These are phyloP conservation scores for Premnoplex brunnescens DNA, from an alignment of 2,797 vertebrate genomes.

Conservation along the genomic window DNA sequence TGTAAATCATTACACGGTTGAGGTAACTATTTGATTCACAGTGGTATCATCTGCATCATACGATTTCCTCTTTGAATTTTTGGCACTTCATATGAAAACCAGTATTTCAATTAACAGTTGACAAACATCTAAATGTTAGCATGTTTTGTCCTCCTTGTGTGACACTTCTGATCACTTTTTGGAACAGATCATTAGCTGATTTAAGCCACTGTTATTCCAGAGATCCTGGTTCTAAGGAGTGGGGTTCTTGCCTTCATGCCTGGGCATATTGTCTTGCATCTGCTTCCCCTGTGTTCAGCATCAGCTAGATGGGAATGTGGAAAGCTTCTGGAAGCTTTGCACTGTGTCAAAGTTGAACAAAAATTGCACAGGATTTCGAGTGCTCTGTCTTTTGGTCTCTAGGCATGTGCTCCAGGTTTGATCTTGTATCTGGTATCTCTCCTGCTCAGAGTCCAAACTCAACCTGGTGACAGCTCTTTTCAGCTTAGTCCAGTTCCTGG, in stretches of 20 bases:
- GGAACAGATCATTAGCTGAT: not conserved
- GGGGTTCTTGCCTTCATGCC: not conserved
- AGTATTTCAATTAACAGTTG: slow-evolving; percentile 48
- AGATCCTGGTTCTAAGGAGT: not conserved
- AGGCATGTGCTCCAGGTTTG: not conserved
- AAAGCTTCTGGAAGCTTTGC: not conserved
- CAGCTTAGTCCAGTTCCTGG: not conserved
- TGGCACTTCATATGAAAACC: slow-evolving; percentile 36
- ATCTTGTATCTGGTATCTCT: not conserved
- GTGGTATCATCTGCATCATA: not conserved
- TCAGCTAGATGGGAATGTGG: not conserved
- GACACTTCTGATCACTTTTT: slow-evolving; percentile 30
- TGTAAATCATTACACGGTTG: slow-evolving; percentile 3
- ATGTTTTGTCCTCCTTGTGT: slow-evolving; percentile 27
- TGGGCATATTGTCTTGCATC: not conserved
- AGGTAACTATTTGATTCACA: slow-evolving; percentile 36
- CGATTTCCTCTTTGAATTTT: slow-evolving; percentile 49
- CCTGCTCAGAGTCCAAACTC: not conserved
- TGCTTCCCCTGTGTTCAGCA: fast-evolving
- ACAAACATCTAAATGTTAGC: slow-evolving; percentile 31
- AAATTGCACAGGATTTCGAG: not conserved
- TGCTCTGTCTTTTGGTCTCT: not conserved
- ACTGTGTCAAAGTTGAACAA: not conserved
- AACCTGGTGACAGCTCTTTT: not conserved
- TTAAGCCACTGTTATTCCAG: not conserved